Percentiles rank a stretch among this genome's conserved stretches.
Evolutionary conservation across 2,797 vertebrate species (phyloP).

Genomic region (Brotula barbata): DNA sequence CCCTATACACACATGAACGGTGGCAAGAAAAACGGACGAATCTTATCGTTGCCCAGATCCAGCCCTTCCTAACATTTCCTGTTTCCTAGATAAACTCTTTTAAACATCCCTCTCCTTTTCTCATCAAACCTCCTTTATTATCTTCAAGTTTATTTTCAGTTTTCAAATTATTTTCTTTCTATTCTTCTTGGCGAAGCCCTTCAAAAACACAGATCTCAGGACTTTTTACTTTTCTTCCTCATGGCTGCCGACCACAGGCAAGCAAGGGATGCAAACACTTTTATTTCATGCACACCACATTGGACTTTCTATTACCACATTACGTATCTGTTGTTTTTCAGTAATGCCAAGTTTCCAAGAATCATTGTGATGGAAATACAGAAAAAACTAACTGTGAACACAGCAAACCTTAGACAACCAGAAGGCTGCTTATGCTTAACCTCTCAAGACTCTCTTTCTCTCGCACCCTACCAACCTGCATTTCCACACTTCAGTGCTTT

Average conservation of each 20-base stretch:
- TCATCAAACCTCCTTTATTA: slow-evolving; percentile 25
- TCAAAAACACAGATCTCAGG: slow-evolving; percentile 87
- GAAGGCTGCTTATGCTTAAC: slow-evolving; percentile 77
- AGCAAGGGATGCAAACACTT: slow-evolving; percentile 71
- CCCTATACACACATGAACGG: slow-evolving; percentile 99
- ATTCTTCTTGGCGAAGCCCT: slow-evolving; percentile 74
- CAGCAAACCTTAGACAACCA: slow-evolving; percentile 79
- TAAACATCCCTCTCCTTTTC: slow-evolving; percentile 26
- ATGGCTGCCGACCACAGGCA: slow-evolving; percentile 77
- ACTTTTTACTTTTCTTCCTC: slow-evolving; percentile 77
- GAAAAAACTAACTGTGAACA: slow-evolving; percentile 77
- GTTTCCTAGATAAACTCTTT: slow-evolving; percentile 51
- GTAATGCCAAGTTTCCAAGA: slow-evolving; percentile 77
- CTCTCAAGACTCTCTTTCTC: slow-evolving; percentile 46
- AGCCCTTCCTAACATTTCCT: slow-evolving; percentile 91
- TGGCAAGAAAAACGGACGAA: slow-evolving; percentile 94
- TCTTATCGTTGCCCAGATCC: slow-evolving; percentile 90
- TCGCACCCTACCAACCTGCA: slow-evolving; percentile 42
- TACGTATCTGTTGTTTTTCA: slow-evolving; percentile 64
- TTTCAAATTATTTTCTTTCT: slow-evolving; percentile 68
- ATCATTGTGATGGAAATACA: slow-evolving; percentile 63
- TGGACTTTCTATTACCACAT: slow-evolving; percentile 55
- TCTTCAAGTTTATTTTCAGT: slow-evolving; percentile 60
- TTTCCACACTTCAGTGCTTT: slow-evolving; percentile 64
- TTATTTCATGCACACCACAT: slow-evolving; percentile 70